These are phyloP conservation scores for Tragelaphus scriptus DNA, from an alignment of 2,113 vertebrate species.

Conservation along the genomic window DNA sequence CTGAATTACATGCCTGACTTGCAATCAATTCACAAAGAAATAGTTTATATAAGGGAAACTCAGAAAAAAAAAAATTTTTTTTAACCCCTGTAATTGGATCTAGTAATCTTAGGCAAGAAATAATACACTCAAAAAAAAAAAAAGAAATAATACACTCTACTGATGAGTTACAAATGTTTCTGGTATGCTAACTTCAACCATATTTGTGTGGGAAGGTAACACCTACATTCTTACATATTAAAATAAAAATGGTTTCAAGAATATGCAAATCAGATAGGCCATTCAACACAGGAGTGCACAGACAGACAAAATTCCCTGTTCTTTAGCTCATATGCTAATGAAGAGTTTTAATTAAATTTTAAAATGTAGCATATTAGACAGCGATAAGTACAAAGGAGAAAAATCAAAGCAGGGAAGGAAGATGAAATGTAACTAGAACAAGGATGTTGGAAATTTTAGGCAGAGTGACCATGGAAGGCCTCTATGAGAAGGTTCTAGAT, in stretches of 20 bases:
- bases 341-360: not conserved
- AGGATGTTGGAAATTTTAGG: not conserved
- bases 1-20: conserved; percentile 43
- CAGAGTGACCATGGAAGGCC: not conserved
- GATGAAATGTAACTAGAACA: not conserved
- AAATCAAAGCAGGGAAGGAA: not conserved
- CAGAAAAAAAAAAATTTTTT: not conserved
- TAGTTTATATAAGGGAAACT: conserved; percentile 39
- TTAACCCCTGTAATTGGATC: conserved; percentile 44
- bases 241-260: conserved; percentile 36
- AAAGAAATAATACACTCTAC: conserved; percentile 59
- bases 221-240: conserved; percentile 52
- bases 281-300: not conserved
- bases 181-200: conserved; percentile 58
- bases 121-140: conserved; percentile 8
- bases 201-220: conserved; percentile 52
- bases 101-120: conserved; percentile 65
- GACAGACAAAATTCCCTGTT: not conserved
- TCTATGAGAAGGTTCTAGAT: not conserved
- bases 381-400: not conserved
- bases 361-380: not conserved
- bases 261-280: conserved; percentile 6
- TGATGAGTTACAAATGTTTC: conserved; percentile 66
- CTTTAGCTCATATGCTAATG: not conserved
- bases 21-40: conserved; percentile 51